A percentile compares a stretch with the other conserved stretches of the same genome.
phyloP scores from a whole-genome alignment of 2,797 vertebrate species.

The Meriones psammophilus region DNA sequence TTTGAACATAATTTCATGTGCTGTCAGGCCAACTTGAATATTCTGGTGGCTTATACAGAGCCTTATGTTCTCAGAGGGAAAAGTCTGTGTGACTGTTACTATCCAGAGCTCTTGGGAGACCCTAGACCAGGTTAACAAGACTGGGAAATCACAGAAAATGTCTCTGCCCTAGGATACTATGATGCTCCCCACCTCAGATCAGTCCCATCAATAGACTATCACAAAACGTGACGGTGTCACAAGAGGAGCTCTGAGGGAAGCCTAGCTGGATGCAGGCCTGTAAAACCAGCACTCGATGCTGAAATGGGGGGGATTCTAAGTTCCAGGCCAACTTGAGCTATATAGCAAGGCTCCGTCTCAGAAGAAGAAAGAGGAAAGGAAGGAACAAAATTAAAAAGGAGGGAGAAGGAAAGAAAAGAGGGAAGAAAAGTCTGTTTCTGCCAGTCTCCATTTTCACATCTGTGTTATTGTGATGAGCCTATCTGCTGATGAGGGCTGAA shows the following conservation, averaged over 20 bases:
- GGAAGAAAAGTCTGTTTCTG: not conserved
- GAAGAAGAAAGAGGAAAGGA: not conserved
- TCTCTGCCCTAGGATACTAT: not conserved
- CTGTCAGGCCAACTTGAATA: not conserved
- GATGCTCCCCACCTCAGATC: not conserved
- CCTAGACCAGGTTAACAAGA: not conserved
- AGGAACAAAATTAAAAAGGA: not conserved
- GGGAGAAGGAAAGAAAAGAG: not conserved
- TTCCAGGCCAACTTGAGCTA: not conserved
- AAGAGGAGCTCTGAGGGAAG: not conserved
- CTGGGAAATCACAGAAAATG: conserved; percentile 38
- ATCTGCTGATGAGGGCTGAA: not conserved
- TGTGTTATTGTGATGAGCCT: not conserved
- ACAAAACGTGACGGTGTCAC: not conserved
- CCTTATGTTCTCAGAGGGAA: not conserved
- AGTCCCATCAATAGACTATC: not conserved
- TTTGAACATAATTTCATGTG: conserved; percentile 55
- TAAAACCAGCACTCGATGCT: not conserved
- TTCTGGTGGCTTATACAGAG: not conserved
- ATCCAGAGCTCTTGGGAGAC: not conserved
- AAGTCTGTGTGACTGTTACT: not conserved
- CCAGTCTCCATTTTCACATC: not conserved
- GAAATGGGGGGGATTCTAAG: not conserved
- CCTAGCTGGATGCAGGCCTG: not conserved
- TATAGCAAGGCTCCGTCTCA: not conserved